These are phyloP conservation scores for Hypercompe scribonia DNA, from an alignment of 2,888 invertebrate genomes.

Conservation along the genomic window DNA sequence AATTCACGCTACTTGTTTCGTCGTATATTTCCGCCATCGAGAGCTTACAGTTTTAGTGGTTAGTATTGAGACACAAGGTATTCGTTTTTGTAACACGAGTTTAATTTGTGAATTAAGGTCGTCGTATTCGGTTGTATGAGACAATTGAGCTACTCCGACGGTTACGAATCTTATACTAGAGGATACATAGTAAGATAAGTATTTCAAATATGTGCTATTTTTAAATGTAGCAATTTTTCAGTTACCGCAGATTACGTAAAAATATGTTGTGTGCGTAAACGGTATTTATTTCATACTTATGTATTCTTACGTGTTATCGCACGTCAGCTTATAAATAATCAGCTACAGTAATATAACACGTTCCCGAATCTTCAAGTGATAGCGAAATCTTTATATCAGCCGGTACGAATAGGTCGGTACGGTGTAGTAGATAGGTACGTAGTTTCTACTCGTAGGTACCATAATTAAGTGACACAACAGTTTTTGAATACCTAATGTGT, in stretches of 20 bases:
- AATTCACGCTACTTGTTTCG: slow-evolving; percentile 31
- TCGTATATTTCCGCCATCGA: slow-evolving; percentile 38
- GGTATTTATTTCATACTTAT: slow-evolving; percentile 5
- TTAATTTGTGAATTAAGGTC: slow-evolving; percentile 60
- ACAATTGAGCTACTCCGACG: slow-evolving; percentile 54
- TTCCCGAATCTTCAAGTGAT: slow-evolving; percentile 22
- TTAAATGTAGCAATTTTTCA: neutral
- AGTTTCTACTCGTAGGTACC: neutral
- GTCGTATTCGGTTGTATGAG: slow-evolving; percentile 36
- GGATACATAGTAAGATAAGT: neutral
- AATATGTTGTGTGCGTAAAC: neutral
- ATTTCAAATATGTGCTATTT: neutral
- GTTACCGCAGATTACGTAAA: neutral
- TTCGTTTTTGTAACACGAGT: slow-evolving; percentile 48
- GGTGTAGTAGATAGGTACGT: neutral
- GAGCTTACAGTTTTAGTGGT: slow-evolving; percentile 23
- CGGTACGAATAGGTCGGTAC: slow-evolving; percentile 6
- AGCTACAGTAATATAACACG: slow-evolving; percentile 25
- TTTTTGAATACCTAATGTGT: neutral
- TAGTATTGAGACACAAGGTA: slow-evolving; percentile 31
- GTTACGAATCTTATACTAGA: slow-evolving; percentile 31
- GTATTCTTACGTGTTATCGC: slow-evolving; percentile 21
- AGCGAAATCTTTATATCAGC: slow-evolving; percentile 27
- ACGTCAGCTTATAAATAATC: slow-evolving; percentile 29
- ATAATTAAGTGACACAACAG: neutral